These are phyloP conservation scores for Cheilosia vernalis DNA, from an alignment of 2,888 invertebrate genomes.

Conservation along the genomic window DNA sequence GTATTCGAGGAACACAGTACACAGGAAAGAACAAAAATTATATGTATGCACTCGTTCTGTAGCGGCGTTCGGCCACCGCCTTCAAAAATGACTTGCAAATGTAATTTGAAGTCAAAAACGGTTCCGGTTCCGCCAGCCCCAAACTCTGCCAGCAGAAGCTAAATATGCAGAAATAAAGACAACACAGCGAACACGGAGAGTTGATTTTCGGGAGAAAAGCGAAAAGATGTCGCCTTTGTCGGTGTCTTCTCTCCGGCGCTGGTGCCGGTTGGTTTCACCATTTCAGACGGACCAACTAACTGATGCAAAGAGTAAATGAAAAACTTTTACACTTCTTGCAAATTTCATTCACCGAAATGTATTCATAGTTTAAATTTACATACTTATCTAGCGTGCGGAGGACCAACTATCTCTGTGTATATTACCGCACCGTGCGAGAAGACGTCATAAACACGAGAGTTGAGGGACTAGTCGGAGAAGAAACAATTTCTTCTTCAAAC, in stretches of 20 bases:
- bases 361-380: conserved; percentile 62
- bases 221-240: conserved; percentile 26
- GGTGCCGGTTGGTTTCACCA: too few relatives aligned
- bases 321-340: conserved; percentile 64
- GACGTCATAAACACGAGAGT: conserved; percentile 36
- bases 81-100: conserved; percentile 65
- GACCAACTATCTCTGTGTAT: conserved; percentile 41
- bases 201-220: conserved; percentile 24
- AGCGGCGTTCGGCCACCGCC: conserved; percentile 17
- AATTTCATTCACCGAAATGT: conserved; percentile 51
- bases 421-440: not conserved
- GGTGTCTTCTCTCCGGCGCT: not conserved
- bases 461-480: not conserved
- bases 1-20: conserved; percentile 1
- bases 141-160: conserved; percentile 27
- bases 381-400: conserved; percentile 37
- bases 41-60: not conserved
- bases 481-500: conserved; percentile 62
- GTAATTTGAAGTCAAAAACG: conserved; percentile 63
- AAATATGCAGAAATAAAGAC: conserved; percentile 54
- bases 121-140: conserved; percentile 31
- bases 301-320: conserved; percentile 45
- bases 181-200: conserved; percentile 25
- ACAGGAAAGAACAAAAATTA: not conserved
- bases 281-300: conserved; percentile 1